phyloP scores from a whole-genome alignment of 2,888 invertebrate species.

The Dorcus hopei region DNA sequence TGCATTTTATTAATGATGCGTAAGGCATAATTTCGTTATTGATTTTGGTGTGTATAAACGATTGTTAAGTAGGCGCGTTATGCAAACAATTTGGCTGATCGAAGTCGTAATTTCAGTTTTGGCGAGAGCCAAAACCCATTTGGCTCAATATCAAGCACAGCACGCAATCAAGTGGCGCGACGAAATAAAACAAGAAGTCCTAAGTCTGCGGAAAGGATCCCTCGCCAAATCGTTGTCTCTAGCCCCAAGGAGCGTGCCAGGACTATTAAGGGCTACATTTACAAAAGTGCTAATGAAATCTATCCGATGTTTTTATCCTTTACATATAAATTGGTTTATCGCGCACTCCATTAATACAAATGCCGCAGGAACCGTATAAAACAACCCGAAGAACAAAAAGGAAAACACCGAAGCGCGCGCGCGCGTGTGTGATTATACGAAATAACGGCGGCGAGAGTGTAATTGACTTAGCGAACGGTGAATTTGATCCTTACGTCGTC shows the following conservation, averaged over 20 bases:
- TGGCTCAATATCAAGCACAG: conserved; percentile 18
- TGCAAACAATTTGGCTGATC: too few species aligned
- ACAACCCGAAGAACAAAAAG: too few species aligned
- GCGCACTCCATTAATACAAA: conserved; percentile 32
- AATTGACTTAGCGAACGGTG: too few species aligned
- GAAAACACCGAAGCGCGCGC: too few species aligned
- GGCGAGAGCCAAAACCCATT: conserved; percentile 22
- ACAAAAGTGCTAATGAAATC: conserved; percentile 40
- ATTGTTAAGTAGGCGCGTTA: too few species aligned
- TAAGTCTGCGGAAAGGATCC: conserved; percentile 12
- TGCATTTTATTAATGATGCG: too few species aligned
- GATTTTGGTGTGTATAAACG: too few species aligned
- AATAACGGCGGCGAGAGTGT: too few species aligned
- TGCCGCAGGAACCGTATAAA: conserved; percentile 8
- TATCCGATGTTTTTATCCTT: conserved; percentile 38
- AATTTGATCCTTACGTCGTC: too few species aligned
- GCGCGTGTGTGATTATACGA: too few species aligned
- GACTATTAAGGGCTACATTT: conserved; percentile 38
- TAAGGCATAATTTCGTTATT: too few species aligned
- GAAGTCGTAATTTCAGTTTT: neutral
- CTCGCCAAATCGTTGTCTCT: conserved; percentile 31
- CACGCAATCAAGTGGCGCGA: conserved; percentile 19
- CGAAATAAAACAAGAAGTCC: conserved; percentile 34
- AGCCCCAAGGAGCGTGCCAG: conserved; percentile 33
- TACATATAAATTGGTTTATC: conserved; percentile 44